Evolutionary conservation across 2,888 invertebrate species (phyloP), one percentile per base, ranked within the genome.

Genomic region (Ptychoptera contaminata): DNA sequence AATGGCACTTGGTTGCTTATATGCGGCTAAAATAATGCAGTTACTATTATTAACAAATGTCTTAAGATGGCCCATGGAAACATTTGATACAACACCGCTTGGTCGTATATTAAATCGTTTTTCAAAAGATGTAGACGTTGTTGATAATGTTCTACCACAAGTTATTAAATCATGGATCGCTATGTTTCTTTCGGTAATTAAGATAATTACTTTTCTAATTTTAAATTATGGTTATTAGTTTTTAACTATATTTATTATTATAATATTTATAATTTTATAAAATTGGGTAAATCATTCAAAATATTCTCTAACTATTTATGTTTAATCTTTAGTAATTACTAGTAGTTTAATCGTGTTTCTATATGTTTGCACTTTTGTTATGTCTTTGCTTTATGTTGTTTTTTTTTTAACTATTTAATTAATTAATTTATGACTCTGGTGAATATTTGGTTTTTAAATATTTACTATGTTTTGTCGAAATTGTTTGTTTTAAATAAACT

Each of bases 41-140:
- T 60, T 62, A 50, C 58, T 62, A 40, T 65, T 84, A 61, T 66
- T 85, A 57, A 55, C 58, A 45, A 73, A 72, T 57, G 71, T 82
- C 51, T 59, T 84, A 52, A 71, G 71, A 58, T 72, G 76, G 56
- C 82, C 83, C 45, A 73, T 82, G 68, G 72, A 76, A 58, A 76
- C 83, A 69, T 85, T 81, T 68, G 85, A 86, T 64, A 77, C 76
- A 54, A 85, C 84, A 45, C 85, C 85, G 38, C 55, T 75, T 51
- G 85, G 85, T 61, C 71, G 85, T 53, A 75, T 86, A 54, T 68
- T 86, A 39, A 76, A 76, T 64, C 70, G 79, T 50, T 77, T 77
- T 59, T 69, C 76, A 49, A 71, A 70, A 58, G 77, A 78, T 59
- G 63, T 77, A 53, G 72, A 77, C 55, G 62, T 68, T 45, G 58